A percentile compares a stretch with the other conserved stretches of the same genome.
phyloP scores from a whole-genome alignment of 2,113 vertebrate genomes.

The Tricholaema leucomelas region DNA sequence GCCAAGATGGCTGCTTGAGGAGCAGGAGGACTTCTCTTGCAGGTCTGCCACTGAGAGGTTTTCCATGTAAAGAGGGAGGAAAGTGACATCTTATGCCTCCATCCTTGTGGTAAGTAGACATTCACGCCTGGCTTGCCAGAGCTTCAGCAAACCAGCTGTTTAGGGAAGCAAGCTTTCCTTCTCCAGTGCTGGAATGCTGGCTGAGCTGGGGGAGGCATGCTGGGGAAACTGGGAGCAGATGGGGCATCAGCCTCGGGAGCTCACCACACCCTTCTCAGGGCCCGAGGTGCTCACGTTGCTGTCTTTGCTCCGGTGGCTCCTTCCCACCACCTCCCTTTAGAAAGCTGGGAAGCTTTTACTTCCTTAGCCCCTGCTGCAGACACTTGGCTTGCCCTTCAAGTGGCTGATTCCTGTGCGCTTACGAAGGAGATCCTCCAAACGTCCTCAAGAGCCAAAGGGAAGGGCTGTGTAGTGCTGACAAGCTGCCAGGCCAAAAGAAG shows the following conservation, averaged over 20 bases:
- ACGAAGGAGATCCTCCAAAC: not conserved
- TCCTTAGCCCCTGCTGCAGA: not conserved
- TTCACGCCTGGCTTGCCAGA: not conserved
- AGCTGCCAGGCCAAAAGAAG: not conserved
- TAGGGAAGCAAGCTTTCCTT: not conserved
- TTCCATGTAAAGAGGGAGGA: not conserved
- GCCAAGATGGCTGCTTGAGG: not conserved
- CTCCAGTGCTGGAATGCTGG: not conserved
- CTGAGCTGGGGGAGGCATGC: no score
- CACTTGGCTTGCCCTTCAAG: not conserved
- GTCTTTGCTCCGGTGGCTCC: not conserved
- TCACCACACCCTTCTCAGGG: not conserved
- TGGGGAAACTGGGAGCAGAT: not conserved
- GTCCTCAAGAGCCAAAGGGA: not conserved
- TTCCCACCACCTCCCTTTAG: not conserved
- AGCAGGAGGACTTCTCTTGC: not conserved
- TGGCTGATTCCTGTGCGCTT: not conserved
- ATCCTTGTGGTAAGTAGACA: not conserved
- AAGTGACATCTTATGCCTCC: not conserved
- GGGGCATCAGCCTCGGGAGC: accelerated
- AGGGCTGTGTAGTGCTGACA: not conserved
- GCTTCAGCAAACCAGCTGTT: not conserved
- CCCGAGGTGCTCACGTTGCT: not conserved
- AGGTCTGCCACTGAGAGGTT: not conserved
- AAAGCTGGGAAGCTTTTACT: not conserved